Percentiles rank a stretch among this genome's conserved stretches.
These are phyloP conservation scores for Pitta sordida DNA, from an alignment of 2,113 vertebrate species.

Conservation along the genomic window DNA sequence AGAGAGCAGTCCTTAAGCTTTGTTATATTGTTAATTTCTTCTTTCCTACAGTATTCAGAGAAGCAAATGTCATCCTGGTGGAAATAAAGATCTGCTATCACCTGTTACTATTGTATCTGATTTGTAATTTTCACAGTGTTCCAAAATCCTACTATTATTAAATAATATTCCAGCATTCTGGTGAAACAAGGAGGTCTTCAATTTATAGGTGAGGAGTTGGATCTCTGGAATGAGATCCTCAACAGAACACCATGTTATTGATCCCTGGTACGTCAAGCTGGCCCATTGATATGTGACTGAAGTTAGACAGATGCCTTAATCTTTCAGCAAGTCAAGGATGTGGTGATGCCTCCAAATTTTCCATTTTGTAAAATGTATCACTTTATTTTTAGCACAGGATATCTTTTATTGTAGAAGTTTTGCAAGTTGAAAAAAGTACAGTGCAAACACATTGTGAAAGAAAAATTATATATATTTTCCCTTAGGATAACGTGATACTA, in stretches of 20 bases:
- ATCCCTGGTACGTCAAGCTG: neutral
- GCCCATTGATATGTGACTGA: neutral
- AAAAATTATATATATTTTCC: constrained; percentile 5
- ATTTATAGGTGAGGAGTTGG: neutral
- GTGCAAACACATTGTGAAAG: neutral
- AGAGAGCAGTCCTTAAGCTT: neutral
- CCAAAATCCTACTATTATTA: neutral
- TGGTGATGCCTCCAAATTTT: neutral
- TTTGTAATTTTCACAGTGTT: neutral
- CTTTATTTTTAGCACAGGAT: neutral
- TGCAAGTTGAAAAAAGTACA: neutral
- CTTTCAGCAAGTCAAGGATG: neutral
- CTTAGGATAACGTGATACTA: neutral
- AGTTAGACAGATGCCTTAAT: neutral
- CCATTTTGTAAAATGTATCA: neutral
- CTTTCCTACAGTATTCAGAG: neutral
- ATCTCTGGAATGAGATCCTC: neutral
- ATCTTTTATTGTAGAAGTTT: neutral
- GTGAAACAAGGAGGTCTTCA: neutral
- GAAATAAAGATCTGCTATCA: neutral
- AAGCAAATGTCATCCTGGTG: neutral
- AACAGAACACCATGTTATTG: neutral
- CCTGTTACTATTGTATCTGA: neutral
- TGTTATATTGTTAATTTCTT: neutral
- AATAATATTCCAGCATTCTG: neutral